Percentiles rank a stretch among this genome's conserved stretches.
Conservation (phyloP, 2,888 invertebrate species). For the Barypeithes pellucidus region DNA sequence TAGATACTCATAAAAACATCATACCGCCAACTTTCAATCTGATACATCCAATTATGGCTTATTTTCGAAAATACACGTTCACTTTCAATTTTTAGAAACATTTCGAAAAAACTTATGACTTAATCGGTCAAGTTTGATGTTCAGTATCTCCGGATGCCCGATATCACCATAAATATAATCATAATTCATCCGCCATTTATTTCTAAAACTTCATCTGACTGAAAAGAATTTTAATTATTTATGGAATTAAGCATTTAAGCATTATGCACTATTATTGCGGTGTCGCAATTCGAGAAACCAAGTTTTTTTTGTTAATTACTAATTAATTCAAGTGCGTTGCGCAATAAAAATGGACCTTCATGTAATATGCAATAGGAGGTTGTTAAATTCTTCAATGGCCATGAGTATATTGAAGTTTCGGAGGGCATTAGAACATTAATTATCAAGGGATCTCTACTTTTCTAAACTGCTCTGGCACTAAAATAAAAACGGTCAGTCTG, state of each 20-base stretch:
- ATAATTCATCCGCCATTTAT: background rate
- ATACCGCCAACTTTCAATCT: too few species aligned
- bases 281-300: background rate
- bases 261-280: constrained; percentile 10
- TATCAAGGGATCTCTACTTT: constrained; percentile 23
- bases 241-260: background rate
- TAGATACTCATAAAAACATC: too few species aligned
- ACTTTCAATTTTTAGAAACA: too few species aligned
- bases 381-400: constrained; percentile 45
- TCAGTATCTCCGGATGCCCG: too few species aligned
- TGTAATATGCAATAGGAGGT: constrained; percentile 43
- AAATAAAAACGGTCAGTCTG: constrained; percentile 35
- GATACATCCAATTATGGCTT: too few species aligned
- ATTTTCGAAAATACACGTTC: too few species aligned
- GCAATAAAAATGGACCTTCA: constrained; percentile 38
- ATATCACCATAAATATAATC: too few species aligned
- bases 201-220: background rate
- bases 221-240: background rate
- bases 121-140: too few species aligned
- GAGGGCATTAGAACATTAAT: constrained; percentile 43
- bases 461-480: constrained; percentile 13
- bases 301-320: constrained; percentile 36
- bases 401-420: constrained; percentile 36
- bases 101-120: too few species aligned
- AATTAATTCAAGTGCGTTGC: constrained; percentile 44